Evolutionary conservation across 1,140 invertebrate genomes (phyloP).

Genomic region (Gerris buenoi): DNA sequence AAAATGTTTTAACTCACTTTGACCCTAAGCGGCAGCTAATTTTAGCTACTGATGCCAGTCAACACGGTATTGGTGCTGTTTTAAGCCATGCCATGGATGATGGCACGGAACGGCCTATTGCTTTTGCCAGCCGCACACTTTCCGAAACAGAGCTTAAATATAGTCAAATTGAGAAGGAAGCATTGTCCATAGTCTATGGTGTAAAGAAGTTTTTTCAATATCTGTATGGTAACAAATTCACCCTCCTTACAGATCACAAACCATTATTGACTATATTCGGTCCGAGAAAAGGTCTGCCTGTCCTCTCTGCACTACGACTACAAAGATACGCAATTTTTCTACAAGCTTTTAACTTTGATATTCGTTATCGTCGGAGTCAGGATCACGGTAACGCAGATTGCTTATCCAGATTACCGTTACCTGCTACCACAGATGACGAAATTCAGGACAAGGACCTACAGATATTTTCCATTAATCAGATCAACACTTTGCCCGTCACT

Average conservation of each 20-base stretch:
- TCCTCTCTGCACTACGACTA: background rate
- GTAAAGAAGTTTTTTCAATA: background rate
- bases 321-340: background rate
- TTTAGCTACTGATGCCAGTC: background rate
- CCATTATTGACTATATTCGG: background rate
- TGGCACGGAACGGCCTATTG: background rate
- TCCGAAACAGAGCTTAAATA: background rate
- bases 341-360: background rate
- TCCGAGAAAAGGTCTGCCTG: background rate
- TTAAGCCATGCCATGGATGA: background rate
- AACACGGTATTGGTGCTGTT: background rate
- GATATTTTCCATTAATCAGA: background rate
- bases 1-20: background rate
- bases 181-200: background rate
- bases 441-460: background rate
- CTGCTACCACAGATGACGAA: background rate
- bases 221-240: background rate
- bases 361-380: background rate
- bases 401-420: background rate
- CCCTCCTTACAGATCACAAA: background rate
- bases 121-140: background rate
- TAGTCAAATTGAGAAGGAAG: background rate
- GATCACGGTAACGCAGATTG: background rate
- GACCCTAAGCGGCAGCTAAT: background rate
- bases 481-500: background rate